Evolutionary conservation across 2,888 invertebrate genomes (phyloP), one percentile per base, ranked within the genome.

Genomic region (Chrysolina americana): DNA sequence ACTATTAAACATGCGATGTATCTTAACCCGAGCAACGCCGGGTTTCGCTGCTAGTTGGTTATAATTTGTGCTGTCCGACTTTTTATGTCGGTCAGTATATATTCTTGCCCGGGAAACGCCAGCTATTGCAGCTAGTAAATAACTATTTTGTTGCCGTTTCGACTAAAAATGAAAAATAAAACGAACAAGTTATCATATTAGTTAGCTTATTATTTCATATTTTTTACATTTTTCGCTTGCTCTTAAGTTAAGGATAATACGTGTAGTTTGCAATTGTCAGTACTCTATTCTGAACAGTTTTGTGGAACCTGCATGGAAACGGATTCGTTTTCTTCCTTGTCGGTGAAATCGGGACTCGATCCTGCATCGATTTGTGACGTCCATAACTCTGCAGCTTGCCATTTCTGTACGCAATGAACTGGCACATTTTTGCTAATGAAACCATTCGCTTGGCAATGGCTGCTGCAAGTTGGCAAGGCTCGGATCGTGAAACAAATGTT

Each of bases 401-500:
- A 82, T 50, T 77, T 73, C 70, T 85, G 77, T 56, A 89, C 85
- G 78, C 90, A 90, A 76, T 90, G 87, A 71, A 89, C 89, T 21
- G 86, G 83, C 53, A 90, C 87, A 0, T 87, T 86, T 83, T 90
- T 91, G 13, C 87, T 82, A 75, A 89, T 87, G 28, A 72, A 65
- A 36, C 76, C 74, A 4, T 64, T 56, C 19, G 75, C 66, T 65
- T 68, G 65, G 87, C 92, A 92, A 2, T 71, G 71, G 36, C 70
- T 71, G 41, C 88, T 87, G 87, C 94, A 94, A 2, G 89, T 85
- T 0, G 91, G 89, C 23, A 93, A 79, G 0, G 90, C 89, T 11
- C 87, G 88, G 10, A 89, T 87, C 8, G 92, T 91, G 86, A 94
- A 93, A 86, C 94, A 94, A 73, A 92, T 82, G 80, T 91, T 87